Percentiles rank a stretch among this genome's conserved stretches.
Evolutionary conservation across 2,797 vertebrate genomes (phyloP).

Genomic region (Propithecus perrieri): DNA sequence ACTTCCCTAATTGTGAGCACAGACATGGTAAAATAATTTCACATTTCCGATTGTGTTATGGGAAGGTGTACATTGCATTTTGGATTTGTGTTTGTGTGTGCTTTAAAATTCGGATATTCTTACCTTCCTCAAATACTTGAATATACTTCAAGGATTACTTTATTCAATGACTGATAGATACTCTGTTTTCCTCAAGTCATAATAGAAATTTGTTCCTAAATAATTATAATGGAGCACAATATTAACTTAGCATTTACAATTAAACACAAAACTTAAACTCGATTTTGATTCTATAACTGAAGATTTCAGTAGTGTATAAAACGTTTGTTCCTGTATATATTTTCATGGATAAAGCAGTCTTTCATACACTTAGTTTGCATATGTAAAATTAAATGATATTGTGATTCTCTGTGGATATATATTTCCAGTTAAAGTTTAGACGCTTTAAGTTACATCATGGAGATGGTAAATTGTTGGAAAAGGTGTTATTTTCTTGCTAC

Average conservation of each 20-base stretch:
- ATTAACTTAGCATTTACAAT: not conserved
- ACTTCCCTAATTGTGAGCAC: not conserved
- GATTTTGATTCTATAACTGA: constrained; percentile 17
- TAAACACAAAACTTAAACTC: constrained; percentile 19
- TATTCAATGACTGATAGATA: not conserved
- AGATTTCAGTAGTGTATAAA: not conserved
- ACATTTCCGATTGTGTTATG: not conserved
- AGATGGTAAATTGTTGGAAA: not conserved
- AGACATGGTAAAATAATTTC: constrained; percentile 7
- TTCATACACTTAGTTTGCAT: not conserved
- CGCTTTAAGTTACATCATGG: not conserved
- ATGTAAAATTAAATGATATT: constrained; percentile 12
- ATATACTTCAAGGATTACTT: not conserved
- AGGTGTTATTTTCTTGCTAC: not conserved
- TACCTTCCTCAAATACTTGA: not conserved
- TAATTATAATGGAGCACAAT: not conserved
- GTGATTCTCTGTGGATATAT: not conserved
- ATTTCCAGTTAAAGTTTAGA: not conserved
- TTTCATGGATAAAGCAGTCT: not conserved
- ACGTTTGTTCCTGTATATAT: not conserved
- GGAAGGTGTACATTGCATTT: not conserved
- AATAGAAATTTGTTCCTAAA: not conserved
- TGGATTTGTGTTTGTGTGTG: not conserved
- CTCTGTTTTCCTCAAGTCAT: constrained; percentile 1
- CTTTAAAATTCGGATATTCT: not conserved